These are phyloP conservation scores for Pan troglodytes DNA, from an alignment of 2,113 vertebrate genomes.

Conservation along the genomic window NHGRI_mPanTro3-v2.1_pri NC_072398.2:228606501-228607000, in stretches of 20 bases:
- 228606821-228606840: neutral
- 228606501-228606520: conserved; percentile 86
- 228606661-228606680: accelerated
- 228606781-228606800: accelerated
- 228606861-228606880: accelerated
- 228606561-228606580: conserved; percentile 93
- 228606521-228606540: conserved; percentile 92
- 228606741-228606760: neutral
- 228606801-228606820: neutral
- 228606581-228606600: conserved; percentile 92
- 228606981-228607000: neutral
- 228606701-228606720: neutral
- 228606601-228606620: neutral
- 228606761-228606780: accelerated
- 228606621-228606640: conserved; percentile 90
- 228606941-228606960: neutral
- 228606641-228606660: conserved; percentile 3
- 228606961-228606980: neutral
- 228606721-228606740: neutral
- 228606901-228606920: neutral
- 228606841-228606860: too few species aligned
- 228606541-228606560: conserved; percentile 88
- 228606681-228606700: neutral
- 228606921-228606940: too few species aligned
- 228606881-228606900: accelerated